Evolutionary conservation across 1,140 invertebrate genomes (phyloP), one percentile per base, ranked within the genome.

Genomic region (Dinoponera quadriceps): DNA sequence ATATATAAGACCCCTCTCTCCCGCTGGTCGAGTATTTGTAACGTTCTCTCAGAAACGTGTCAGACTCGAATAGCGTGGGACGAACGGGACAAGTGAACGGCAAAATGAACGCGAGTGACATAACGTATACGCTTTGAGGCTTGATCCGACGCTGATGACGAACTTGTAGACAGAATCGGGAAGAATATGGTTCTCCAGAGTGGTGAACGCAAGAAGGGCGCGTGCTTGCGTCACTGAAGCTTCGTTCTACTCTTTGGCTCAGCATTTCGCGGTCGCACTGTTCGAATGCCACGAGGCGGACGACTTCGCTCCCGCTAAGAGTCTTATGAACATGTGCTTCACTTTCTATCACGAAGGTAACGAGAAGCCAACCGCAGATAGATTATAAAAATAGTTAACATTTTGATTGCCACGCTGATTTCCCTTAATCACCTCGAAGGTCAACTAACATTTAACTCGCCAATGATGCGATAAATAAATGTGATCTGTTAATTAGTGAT

Each of bases 251-350:
- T 96, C 96, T 0, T 92, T 98, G 77, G 96, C 97, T 7, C 97
- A 97, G 92, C 96, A 97, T 92, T 97, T 97, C 91, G 96, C 97
- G 3, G 95, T 97, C 14, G 95, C 96, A 16, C 93, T 98, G 54
- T 97, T 97, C 90, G 97, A 98, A 93, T 97, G 97, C 85, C 95
- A 96, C 77, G 97, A 97, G 89, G 96, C 96, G 3, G 97, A 97
- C 86, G 97, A 97, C 90, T 97, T 96, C 87, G 95, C 95, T 3
- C 97, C 97, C 13, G 97, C 97, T 9, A 97, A 97, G 88, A 96
- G 95, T 55, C 94, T 98, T 16, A 97, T 98, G 97, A 97, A 97
- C 90, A 97, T 97, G 95, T 97, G 97, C 88, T 97, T 98, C 89
- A 96, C 97, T 20, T 97, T 97, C 93, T 97, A 96, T 92, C 95